Evolutionary conservation across 2,888 invertebrate species (phyloP).

Genomic region (Cryptocheilus praepositus): DNA sequence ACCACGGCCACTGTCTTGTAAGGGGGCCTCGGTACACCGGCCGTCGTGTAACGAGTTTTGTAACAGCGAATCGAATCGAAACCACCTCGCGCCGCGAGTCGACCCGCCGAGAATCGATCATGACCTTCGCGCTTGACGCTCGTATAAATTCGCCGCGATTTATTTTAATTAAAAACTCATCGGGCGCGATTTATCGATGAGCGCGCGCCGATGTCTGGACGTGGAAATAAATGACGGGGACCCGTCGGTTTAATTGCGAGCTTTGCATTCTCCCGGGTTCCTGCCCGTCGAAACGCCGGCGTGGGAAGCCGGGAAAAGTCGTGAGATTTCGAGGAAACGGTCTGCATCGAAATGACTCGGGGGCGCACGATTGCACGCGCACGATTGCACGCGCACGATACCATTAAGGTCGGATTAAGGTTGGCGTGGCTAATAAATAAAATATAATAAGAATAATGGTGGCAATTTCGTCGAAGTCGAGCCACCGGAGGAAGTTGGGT

Average conservation of each 20-base stretch:
- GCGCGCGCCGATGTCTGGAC: too few species aligned
- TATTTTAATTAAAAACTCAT: conserved; percentile 8
- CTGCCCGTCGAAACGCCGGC: not conserved
- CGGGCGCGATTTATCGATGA: conserved; percentile 2
- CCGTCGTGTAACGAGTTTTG: conserved; percentile 60
- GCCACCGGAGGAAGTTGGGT: conserved; percentile 50
- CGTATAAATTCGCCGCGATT: conserved; percentile 8
- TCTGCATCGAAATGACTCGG: not conserved
- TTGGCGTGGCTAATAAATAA: conserved; percentile 59
- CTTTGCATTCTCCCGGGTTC: not conserved
- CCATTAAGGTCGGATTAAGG: conserved; percentile 51
- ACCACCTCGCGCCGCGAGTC: conserved; percentile 43
- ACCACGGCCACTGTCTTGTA: conserved; percentile 59
- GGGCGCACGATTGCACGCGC: not conserved
- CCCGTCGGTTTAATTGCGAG: conserved; percentile 1
- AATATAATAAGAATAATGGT: conserved; percentile 62
- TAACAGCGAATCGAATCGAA: conserved; percentile 61
- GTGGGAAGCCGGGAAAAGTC: too few species aligned
- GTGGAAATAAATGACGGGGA: not conserved
- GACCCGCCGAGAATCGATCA: conserved; percentile 43
- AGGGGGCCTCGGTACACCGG: conserved; percentile 55
- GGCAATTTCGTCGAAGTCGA: conserved; percentile 54
- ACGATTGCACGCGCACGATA: conserved; percentile 25
- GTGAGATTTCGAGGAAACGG: too few species aligned
- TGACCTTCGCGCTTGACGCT: conserved; percentile 35